Percentiles rank a stretch among this genome's conserved stretches.
phyloP scores from a whole-genome alignment of 2,113 vertebrate genomes.

The Anhinga anhinga region DNA sequence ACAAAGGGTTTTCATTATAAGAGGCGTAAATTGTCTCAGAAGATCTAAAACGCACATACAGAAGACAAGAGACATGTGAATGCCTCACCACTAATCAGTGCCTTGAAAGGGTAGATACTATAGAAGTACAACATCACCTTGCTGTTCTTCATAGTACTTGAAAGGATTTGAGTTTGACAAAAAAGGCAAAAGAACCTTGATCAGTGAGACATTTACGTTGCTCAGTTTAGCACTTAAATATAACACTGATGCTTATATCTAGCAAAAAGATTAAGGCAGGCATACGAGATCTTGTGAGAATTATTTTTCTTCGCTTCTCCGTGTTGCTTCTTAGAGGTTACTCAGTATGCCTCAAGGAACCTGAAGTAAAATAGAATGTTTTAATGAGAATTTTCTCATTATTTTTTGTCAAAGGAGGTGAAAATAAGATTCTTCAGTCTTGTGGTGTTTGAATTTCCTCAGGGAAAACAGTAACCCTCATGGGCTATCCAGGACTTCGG shows the following conservation, averaged over 20 bases:
- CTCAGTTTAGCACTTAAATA: background rate
- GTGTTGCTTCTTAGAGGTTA: background rate
- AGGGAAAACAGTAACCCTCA: background rate
- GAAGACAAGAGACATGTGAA: background rate
- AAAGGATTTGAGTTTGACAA: background rate
- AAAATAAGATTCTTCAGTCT: background rate
- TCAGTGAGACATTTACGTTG: background rate
- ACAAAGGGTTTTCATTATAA: background rate
- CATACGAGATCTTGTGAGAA: accelerated
- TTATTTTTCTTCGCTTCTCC: background rate
- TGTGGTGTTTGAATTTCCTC: background rate
- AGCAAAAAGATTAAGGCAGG: background rate
- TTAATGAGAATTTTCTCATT: background rate
- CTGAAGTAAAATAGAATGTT: background rate
- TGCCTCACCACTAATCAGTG: background rate
- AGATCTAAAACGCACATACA: background rate
- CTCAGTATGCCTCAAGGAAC: background rate
- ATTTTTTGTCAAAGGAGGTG: background rate
- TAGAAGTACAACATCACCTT: background rate
- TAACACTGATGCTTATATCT: accelerated
- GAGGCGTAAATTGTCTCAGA: background rate
- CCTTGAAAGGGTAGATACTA: background rate
- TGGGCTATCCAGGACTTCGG: background rate
- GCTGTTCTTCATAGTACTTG: background rate
- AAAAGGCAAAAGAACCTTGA: background rate